Base-by-base conservation (phyloP, 2,888 invertebrate species). In the Nymphalis polychloros region DNA sequence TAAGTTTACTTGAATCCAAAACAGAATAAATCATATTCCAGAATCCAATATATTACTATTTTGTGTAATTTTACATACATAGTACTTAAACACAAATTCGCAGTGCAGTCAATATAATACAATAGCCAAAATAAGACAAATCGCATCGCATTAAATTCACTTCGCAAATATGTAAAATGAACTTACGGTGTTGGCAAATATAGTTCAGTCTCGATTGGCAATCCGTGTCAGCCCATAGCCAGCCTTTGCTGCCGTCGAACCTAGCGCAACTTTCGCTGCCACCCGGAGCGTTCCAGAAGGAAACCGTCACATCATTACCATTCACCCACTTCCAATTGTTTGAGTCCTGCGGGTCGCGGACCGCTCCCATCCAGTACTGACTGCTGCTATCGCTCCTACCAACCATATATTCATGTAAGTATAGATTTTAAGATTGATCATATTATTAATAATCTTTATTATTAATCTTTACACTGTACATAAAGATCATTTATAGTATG, bases 341-440 rank as follows among this genome's bases (percentile, higher is more conserved):
- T 8, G 94, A 91, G 81, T 97, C 96, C 74, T 95, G 94, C 5
- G 95, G 94, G 83, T 98, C 97, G n/a, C 97, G 93, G 8, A 97
- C 94, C 0, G 97, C 97, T 0, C 98, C 98, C 96, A 98, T 96
- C 98, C 98, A 98, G 85, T 98, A 98, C 78, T 98, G 97, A 69
- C 97, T 98, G 81, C 96, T 97, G 27, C 96, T 96, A 88, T 98
- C 98, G 81, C 96, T 97, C 81, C 96, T 95, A 89, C 55, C 71
- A 80, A 80, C 62, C 61, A 69, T 62, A 70, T 41, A 20, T 52
- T 47, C 35, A 55, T 41, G 53, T 68, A 55, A 69, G 59, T 69
- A 59, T 31, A 31, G 13, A 55, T 55, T 55, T 46, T 49, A 2
- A 13, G 8, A 31, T 27, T 23, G 8, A 27, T 27, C n/a, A 16